Base-by-base conservation (phyloP, 2,888 invertebrate genomes). In the Acrocyrtus sp. region DNA sequence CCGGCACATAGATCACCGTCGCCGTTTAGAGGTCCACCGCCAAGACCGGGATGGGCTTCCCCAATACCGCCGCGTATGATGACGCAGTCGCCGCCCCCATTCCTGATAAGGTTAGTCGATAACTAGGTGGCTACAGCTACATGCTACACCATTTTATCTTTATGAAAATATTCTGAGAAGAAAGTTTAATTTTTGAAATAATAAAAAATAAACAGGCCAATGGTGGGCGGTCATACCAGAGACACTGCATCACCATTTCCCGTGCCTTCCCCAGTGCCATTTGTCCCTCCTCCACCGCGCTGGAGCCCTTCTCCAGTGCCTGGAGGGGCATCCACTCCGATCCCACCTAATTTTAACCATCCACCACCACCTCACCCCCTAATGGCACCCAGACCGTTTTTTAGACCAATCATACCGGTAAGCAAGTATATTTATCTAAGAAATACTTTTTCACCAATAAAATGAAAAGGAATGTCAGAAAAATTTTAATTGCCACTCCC, bases 1-100 rank as follows among this genome's bases (percentile, higher is more conserved):
- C 69, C 69, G 26, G 69, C 61, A 8, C 60, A 61, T 15, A 53
- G 69, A 21, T 54, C 68, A 1, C 69, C 67, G 21, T 66, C 73
- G 5, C 73, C 76, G 2, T 74, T 56, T 43, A 47, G 72, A 51
- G 72, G 74, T 17, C 66, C 72, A 48, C 73, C 70, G 3, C 73
- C 70, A 17, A 41, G 72, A 29, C 73, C 73, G 26, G 78, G 78
- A 69, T 78, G 78, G 74, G 67, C 63, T 17, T 78, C 78, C 2
- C 78, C 78, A 1, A 72, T 76, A 53, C 78, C 75, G 34, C 74
- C 66, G 10, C 62, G 72, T 12, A 74, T 74, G 10, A 78, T 75
- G 74, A 74, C 75, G 12, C 76, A 76, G 51, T 72, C 76, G 1
- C 78, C 78, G 0, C 77, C 77, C 15, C 78, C 76, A 27, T 78